Evolutionary conservation across 2,888 invertebrate genomes (phyloP).

Genomic region (Hartigia nigra): DNA sequence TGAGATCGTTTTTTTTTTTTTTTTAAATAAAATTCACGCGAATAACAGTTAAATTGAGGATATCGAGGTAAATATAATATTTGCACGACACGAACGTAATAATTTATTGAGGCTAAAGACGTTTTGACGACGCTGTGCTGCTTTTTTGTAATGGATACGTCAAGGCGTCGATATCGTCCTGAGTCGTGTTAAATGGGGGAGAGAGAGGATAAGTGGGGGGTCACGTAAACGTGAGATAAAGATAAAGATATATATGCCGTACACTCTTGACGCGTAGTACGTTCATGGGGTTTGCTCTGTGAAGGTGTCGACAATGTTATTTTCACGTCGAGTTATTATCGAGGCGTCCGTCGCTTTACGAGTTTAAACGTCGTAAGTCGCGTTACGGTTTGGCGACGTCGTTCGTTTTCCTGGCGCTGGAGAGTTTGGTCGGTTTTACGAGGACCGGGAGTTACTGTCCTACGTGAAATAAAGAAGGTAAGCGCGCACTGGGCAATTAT

Average conservation of each 20-base stretch:
- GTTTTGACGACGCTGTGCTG: background rate
- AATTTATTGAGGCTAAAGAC: background rate
- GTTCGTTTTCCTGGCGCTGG: background rate
- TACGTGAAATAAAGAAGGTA: background rate
- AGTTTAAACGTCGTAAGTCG: constrained; percentile 1
- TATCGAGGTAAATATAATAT: background rate
- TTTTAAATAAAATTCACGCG: background rate
- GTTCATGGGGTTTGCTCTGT: background rate
- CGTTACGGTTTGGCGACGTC: background rate
- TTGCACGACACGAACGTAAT: background rate
- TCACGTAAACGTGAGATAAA: constrained; percentile 13
- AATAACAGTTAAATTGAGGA: background rate
- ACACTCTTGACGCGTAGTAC: background rate
- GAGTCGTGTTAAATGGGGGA: constrained; percentile 8
- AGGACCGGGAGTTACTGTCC: constrained; percentile 16
- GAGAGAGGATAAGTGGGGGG: constrained; percentile 8
- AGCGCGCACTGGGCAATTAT: constrained; percentile 7
- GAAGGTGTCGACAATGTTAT: background rate
- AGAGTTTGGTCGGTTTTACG: constrained; percentile 8
- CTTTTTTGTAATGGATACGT: background rate
- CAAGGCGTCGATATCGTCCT: background rate
- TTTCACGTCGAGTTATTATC: background rate
- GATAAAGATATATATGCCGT: background rate
- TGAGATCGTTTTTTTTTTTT: no score
- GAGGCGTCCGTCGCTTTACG: constrained; percentile 2